These are phyloP conservation scores for Laothoe populi DNA, from an alignment of 2,888 invertebrate genomes.

Conservation along the genomic window DNA sequence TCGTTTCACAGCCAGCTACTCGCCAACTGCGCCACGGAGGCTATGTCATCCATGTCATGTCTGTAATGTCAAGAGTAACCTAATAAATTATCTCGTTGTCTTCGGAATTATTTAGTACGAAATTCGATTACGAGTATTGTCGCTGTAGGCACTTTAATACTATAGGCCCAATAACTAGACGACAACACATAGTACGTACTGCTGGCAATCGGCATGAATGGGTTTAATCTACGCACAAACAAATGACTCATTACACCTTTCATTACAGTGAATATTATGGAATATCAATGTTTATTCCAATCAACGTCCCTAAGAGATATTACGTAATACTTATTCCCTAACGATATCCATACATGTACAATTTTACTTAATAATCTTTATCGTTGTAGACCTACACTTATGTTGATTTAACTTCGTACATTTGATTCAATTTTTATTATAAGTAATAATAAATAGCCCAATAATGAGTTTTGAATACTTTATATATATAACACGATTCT, in stretches of 20 bases:
- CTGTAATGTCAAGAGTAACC: too few species aligned
- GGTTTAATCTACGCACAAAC: constrained; percentile 10
- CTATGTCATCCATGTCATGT: too few species aligned
- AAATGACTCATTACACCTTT: constrained; percentile 11
- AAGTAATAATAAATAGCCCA: too few species aligned
- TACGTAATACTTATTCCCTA: constrained; percentile 8
- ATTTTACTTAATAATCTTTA: neutral
- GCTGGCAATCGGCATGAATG: constrained; percentile 17
- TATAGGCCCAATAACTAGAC: neutral
- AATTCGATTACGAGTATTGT: too few species aligned
- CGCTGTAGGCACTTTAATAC: too few species aligned
- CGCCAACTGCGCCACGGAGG: too few species aligned
- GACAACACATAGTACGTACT: too few species aligned
- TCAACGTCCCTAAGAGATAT: neutral
- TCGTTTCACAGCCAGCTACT: too few species aligned
- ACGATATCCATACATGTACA: neutral
- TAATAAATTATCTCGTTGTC: too few species aligned
- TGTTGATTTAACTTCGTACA: neutral
- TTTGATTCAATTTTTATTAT: neutral
- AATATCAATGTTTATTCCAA: constrained; percentile 3
- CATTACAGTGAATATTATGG: neutral
- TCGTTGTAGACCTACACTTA: neutral
- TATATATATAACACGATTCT: too few species aligned
- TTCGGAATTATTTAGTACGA: too few species aligned
- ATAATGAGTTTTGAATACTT: too few species aligned